A percentile compares a stretch with the other conserved stretches of the same genome.
Evolutionary conservation across 2,888 invertebrate species (phyloP).

Genomic region (Mamestra brassicae): DNA sequence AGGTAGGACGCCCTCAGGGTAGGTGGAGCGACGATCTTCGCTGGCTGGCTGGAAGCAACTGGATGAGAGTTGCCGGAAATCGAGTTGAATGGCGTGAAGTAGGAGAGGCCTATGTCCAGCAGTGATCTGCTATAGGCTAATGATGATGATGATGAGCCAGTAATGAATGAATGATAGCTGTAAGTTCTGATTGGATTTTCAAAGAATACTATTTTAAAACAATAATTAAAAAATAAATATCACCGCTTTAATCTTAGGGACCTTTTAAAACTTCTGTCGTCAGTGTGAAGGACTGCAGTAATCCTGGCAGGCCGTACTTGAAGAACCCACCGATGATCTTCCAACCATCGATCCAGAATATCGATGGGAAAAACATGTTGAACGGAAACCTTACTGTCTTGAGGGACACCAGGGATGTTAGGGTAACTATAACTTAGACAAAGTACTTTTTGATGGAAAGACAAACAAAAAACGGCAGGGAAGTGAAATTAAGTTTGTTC

Average conservation of each 20-base stretch:
- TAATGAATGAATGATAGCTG: too few species aligned
- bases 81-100: too few species aligned
- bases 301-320: background rate
- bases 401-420: slow-evolving; percentile 17
- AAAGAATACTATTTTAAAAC: too few species aligned
- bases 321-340: slow-evolving; percentile 12
- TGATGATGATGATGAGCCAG: too few species aligned
- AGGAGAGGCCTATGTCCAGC: too few species aligned
- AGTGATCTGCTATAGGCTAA: too few species aligned
- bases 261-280: slow-evolving; percentile 18
- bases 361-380: slow-evolving; percentile 12
- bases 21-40: too few species aligned
- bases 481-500: background rate
- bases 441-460: background rate
- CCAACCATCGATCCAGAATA: background rate
- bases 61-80: too few species aligned
- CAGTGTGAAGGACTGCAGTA: slow-evolving; percentile 2
- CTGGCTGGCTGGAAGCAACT: too few species aligned
- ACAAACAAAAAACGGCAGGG: background rate
- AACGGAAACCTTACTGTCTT: slow-evolving; percentile 41
- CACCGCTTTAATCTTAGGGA: slow-evolving; percentile 22
- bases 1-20: too few species aligned
- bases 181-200: too few species aligned
- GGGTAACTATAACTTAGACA: background rate
- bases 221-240: too few species aligned